Evolutionary conservation across 2,888 invertebrate species (phyloP), one percentile per base, ranked within the genome.

Genomic region (Aphidius colemani): DNA sequence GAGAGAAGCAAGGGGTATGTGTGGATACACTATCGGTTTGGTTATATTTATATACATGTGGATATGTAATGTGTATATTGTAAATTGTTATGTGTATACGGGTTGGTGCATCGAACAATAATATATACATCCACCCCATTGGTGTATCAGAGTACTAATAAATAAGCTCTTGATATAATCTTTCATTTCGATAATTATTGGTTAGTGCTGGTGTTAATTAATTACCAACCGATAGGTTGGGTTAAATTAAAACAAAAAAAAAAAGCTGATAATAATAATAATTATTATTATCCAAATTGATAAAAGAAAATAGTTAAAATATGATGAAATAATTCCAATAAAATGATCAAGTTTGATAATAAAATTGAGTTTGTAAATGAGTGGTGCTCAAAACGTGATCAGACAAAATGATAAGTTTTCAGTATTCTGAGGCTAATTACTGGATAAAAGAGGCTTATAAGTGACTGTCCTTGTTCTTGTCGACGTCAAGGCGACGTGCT

Each of bases 121-220:
- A 30, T 10, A 44, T 11, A 51, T 41, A 44, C 8, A 30, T 13
- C 53, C 51, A 43, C 53, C 61, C 59, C 63, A 66, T 67, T 69
- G 67, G 70, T 66, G 69, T 64, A 74, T 71, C 71, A 69, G 60
- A 67, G 71, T 68, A 68, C 70, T 75, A 72, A 78, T 79, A 79
- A 80, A 80, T 78, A 78, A 76, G 70, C 75, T 67, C 68, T 69
- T 66, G 75, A 80, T 80, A 80, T 65, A 74, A 80, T 80, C 78
- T 79, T 77, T 78, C 78, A 78, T 76, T 78, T 71, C 74, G 75
- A 77, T 80, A 79, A 80, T 79, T 80, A 79, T 79, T 78, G 79
- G 80, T 78, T 74, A 74, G 68, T 69, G 65, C 63, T 71, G 71
- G 72, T 73, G 79, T 80, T 80, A 80, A 80, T 80, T 80, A 80